A percentile compares a stretch with the other conserved stretches of the same genome.
phyloP scores from a whole-genome alignment of 2,797 vertebrate species.

The Etheostoma perlongum region DNA sequence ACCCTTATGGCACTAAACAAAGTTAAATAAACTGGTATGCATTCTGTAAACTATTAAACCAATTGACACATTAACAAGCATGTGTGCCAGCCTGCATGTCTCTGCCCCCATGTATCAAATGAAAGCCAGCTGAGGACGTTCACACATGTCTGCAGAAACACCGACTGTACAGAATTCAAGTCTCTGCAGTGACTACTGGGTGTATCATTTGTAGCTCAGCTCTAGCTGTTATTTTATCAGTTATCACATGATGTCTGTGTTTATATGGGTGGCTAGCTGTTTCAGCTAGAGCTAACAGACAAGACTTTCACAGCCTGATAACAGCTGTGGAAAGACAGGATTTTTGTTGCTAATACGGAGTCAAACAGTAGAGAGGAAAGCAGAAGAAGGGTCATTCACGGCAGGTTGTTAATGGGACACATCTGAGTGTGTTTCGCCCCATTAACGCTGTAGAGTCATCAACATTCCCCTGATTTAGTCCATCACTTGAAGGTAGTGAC shows the following conservation, averaged over 20 bases:
- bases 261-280: slow-evolving; percentile 53
- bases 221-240: slow-evolving; percentile 54
- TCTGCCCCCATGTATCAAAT: slow-evolving; percentile 61
- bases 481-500: background rate
- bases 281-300: slow-evolving; percentile 63
- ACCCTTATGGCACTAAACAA: slow-evolving; percentile 41
- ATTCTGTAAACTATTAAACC: slow-evolving; percentile 80
- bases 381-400: slow-evolving; percentile 21
- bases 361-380: slow-evolving; percentile 52
- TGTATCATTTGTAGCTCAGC: slow-evolving; percentile 3
- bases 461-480: slow-evolving; percentile 27
- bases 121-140: slow-evolving; percentile 65
- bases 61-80: slow-evolving; percentile 77
- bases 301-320: slow-evolving; percentile 54
- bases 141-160: slow-evolving; percentile 10
- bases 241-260: slow-evolving; percentile 62
- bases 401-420: slow-evolving; percentile 51
- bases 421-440: slow-evolving; percentile 41
- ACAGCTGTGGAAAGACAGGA: slow-evolving; percentile 46
- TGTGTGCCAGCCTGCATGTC: slow-evolving; percentile 65
- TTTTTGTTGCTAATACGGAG: slow-evolving; percentile 55
- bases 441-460: slow-evolving; percentile 48
- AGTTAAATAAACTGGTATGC: slow-evolving; percentile 67
- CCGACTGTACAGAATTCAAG: background rate
- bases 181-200: slow-evolving; percentile 4